Evolutionary conservation across 2,888 invertebrate species (phyloP), one percentile per base, ranked within the genome.

Genomic region (Barypeithes pellucidus): DNA sequence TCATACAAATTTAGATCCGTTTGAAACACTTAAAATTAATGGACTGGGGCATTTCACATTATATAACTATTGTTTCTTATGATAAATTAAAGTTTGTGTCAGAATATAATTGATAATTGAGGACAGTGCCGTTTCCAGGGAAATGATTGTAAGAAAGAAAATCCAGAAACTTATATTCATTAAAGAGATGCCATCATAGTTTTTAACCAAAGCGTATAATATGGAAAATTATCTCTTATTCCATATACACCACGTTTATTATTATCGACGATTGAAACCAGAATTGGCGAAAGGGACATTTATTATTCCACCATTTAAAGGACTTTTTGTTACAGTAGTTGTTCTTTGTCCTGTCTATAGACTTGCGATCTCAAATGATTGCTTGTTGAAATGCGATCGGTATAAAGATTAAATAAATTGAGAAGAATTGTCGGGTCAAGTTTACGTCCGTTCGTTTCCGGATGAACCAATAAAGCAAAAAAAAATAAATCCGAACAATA

Each of bases 1-100:
- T 33, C 54, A 33, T 33, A 57, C 54, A 57, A 57, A 57, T 57
- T 57, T 57, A 16, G 54, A 57, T 33, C 33, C 33, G 11, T 57
- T 54, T 57, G 54, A 29, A 33, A 57, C 54, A 57, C 22, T 57
- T 57, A 33, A 33, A 33, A 57, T 57, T 57, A 57, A 57, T 57
- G 54, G 33, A 7, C 33, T 57, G 54, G 0, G 33, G 33, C 33
- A 33, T 29, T 57, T 57, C 33, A n/a, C 54, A 33, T 57, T 57
- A 33, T 57, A 16, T 33, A 57, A 57, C 54, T 9, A 33, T 18
- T 57, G 33, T 33, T 33, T 57, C 54, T 57, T 57, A 57, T 33
- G 54, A 57, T 57, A 57, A 57, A 57, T 57, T 57, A 33, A 33
- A 57, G 33, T 33, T 50, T 57, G 3, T 29, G 33, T 16, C 54